phyloP scores from a whole-genome alignment of 1,140 invertebrate species.

The Drosophila bocki region DNA sequence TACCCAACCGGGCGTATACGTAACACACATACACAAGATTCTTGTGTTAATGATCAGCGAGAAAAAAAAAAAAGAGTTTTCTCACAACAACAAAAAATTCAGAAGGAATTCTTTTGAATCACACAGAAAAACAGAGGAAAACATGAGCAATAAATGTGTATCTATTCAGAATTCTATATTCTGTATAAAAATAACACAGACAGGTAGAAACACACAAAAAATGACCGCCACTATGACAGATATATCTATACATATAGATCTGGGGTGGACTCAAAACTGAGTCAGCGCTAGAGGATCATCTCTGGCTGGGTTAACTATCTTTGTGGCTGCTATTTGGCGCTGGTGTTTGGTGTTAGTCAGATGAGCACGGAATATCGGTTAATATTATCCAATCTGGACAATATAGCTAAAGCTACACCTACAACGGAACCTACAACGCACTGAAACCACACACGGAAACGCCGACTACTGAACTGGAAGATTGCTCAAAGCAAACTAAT shows the following conservation, averaged over 20 bases:
- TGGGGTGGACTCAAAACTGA: slow-evolving; percentile 43
- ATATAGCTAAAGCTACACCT: slow-evolving; percentile 14
- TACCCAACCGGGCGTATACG: slow-evolving; percentile 58
- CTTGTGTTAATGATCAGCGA: slow-evolving; percentile 35
- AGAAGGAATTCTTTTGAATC: slow-evolving; percentile 28
- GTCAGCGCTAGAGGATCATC: slow-evolving; percentile 25
- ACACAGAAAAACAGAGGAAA: slow-evolving; percentile 47
- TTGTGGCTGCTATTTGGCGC: slow-evolving; percentile 21
- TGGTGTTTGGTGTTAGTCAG: slow-evolving; percentile 27
- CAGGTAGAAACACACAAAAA: slow-evolving; percentile 64
- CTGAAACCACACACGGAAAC: slow-evolving; percentile 70
- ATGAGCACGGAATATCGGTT: slow-evolving; percentile 54
- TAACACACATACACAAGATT: slow-evolving; percentile 52
- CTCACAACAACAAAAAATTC: slow-evolving; percentile 40
- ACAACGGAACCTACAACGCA: slow-evolving; percentile 67
- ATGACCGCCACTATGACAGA: slow-evolving; percentile 65
- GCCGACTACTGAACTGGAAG: slow-evolving; percentile 82
- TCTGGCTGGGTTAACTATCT: slow-evolving; percentile 7
- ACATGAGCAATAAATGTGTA: slow-evolving; percentile 72
- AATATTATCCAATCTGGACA: slow-evolving; percentile 20
- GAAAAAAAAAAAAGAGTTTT: slow-evolving; percentile 31
- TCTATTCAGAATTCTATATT: slow-evolving; percentile 53
- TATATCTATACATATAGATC: slow-evolving; percentile 29
- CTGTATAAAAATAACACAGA: slow-evolving; percentile 77
- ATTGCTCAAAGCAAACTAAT: slow-evolving; percentile 83